phyloP scores from a whole-genome alignment of 2,888 invertebrate species.

The Drosophila hamatofila region DNA sequence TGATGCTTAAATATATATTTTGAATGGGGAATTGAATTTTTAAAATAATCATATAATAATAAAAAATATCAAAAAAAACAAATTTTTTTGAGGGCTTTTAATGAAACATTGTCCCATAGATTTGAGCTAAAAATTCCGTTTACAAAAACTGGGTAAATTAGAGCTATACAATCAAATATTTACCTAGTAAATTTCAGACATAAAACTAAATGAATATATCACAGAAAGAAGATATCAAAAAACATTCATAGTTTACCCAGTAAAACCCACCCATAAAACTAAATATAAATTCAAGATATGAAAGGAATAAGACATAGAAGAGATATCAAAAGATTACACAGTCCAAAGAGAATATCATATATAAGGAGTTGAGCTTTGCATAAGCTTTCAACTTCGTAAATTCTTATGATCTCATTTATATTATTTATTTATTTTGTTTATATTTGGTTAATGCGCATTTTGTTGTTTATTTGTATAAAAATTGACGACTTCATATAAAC shows the following conservation, averaged over 20 bases:
- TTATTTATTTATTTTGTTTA: not conserved
- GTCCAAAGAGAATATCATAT: not conserved
- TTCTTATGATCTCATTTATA: not conserved
- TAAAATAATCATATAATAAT: not conserved
- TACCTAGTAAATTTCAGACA: not conserved
- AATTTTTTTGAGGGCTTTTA: too few relatives aligned
- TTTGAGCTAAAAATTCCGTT: not conserved
- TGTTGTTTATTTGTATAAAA: conserved; percentile 10
- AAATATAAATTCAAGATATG: not conserved
- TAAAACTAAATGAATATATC: not conserved
- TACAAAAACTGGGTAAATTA: not conserved
- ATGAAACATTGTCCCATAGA: not conserved
- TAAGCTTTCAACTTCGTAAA: not conserved
- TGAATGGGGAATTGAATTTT: too few relatives aligned
- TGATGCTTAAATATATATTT: too few relatives aligned
- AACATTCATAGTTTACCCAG: not conserved
- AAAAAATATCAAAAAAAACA: too few relatives aligned
- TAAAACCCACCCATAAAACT: not conserved
- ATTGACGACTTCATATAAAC: conserved; percentile 14
- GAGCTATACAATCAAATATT: not conserved
- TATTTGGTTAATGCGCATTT: conserved; percentile 34
- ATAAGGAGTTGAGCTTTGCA: not conserved
- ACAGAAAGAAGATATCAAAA: not conserved
- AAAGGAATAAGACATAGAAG: not conserved
- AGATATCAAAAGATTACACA: not conserved